These are phyloP conservation scores for Eremophila alpestris DNA, from an alignment of 2,797 vertebrate genomes.

Conservation along the genomic window DNA sequence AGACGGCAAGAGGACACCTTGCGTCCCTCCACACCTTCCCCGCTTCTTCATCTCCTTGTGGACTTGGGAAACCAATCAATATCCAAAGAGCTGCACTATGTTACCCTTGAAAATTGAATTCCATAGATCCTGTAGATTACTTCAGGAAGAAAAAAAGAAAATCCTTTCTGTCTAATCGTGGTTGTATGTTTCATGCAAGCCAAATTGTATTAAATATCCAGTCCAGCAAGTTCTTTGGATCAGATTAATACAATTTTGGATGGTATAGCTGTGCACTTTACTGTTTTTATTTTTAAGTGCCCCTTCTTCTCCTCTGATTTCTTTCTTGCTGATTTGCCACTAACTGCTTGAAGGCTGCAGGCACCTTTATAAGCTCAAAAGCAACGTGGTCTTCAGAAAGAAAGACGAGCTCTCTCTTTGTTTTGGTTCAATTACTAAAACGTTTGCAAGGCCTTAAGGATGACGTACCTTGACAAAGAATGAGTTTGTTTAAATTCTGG, in stretches of 20 bases:
- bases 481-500: conserved; percentile 48
- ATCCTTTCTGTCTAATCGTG: conserved; percentile 71
- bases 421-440: conserved; percentile 64
- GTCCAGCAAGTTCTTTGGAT: conserved; percentile 68
- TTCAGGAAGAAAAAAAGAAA: conserved; percentile 68
- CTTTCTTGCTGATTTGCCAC: conserved; percentile 64
- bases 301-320: conserved; percentile 38
- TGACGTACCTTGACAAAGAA: conserved; percentile 45
- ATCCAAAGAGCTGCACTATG: conserved; percentile 82
- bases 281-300: conserved; percentile 57
- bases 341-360: conserved; percentile 62
- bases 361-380: conserved; percentile 52
- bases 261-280: conserved; percentile 77
- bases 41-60: conserved; percentile 44
- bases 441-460: conserved; percentile 71
- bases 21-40: conserved; percentile 3
- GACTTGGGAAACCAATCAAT: conserved; percentile 58
- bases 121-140: conserved; percentile 64
- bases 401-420: conserved; percentile 61
- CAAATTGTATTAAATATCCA: conserved; percentile 77
- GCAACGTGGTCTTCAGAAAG: conserved; percentile 50
- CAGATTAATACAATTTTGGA: conserved; percentile 75
- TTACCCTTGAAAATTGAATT: conserved; percentile 65
- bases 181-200: conserved; percentile 78
- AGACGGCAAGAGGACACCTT: conserved; percentile 2